phyloP scores from a whole-genome alignment of 2,113 vertebrate genomes.

The Aptenodytes patagonicus region DNA sequence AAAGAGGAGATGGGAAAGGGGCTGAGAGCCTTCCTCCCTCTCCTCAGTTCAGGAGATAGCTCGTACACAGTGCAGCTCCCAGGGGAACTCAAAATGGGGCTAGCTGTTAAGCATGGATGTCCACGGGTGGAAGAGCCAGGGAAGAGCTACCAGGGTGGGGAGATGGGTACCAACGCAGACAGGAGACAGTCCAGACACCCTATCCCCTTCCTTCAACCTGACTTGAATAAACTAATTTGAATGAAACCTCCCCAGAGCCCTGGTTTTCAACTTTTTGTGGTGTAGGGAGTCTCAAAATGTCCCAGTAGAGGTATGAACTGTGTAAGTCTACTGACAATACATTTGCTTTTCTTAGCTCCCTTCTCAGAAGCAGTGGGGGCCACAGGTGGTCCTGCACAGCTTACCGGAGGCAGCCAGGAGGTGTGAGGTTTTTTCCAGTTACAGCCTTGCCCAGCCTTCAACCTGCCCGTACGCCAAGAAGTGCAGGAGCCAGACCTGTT shows the following conservation, averaged over 20 bases:
- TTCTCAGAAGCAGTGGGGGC: neutral
- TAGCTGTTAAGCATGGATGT: neutral
- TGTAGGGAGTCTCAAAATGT: neutral
- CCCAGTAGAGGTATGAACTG: neutral
- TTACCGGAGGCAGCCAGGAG: accelerated
- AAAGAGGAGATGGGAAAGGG: neutral
- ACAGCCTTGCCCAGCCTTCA: neutral
- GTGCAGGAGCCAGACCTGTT: neutral
- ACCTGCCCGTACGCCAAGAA: neutral
- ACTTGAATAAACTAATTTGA: neutral
- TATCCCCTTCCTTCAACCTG: neutral
- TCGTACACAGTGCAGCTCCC: neutral
- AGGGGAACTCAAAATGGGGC: neutral
- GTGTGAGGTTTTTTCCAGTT: neutral
- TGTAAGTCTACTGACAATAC: neutral
- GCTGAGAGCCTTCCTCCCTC: neutral
- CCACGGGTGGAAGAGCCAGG: neutral
- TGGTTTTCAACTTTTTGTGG: neutral
- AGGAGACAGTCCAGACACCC: neutral
- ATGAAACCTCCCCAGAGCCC: accelerated
- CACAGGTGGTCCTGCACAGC: neutral
- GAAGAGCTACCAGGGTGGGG: neutral
- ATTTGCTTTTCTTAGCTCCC: neutral
- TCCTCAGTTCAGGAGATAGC: neutral
- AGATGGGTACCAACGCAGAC: neutral